Evolutionary conservation across 2,888 invertebrate species (phyloP).

Genomic region (Chymomyza amoena): DNA sequence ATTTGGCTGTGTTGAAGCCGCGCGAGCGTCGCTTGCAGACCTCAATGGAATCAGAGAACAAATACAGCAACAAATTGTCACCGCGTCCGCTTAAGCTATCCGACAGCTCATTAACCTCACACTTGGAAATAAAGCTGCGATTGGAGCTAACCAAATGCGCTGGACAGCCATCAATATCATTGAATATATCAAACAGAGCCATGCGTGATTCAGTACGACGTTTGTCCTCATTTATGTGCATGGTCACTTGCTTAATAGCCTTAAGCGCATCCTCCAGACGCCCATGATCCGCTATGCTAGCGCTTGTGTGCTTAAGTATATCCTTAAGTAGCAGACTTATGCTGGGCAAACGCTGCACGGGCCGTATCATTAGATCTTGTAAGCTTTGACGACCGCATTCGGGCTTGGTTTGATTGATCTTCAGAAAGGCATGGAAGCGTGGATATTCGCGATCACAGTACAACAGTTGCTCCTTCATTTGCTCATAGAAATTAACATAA

Average conservation of each 20-base stretch:
- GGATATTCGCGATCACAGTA: conserved; percentile 95
- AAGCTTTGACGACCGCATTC: conserved; percentile 98
- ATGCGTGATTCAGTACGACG: conserved; percentile 96
- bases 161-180: conserved; percentile 98
- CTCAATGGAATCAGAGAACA: conserved; percentile 97
- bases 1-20: conserved; percentile 85
- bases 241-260: conserved; percentile 95
- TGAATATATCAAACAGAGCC: conserved; percentile 97
- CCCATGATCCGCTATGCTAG: conserved; percentile 91
- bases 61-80: conserved; percentile 90
- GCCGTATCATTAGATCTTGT: conserved; percentile 97
- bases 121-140: conserved; percentile 90
- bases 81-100: conserved; percentile 92
- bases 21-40: conserved; percentile 92
- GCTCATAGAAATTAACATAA: conserved; percentile 98
- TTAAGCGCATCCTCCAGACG: conserved; percentile 91
- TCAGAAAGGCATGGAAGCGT: conserved; percentile 98
- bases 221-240: conserved; percentile 98
- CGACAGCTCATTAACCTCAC: conserved; percentile 92
- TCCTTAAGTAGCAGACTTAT: conserved; percentile 96
- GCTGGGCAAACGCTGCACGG: conserved; percentile 98
- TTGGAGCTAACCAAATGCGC: conserved; percentile 96
- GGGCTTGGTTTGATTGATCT: conserved; percentile 94
- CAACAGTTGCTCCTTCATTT: conserved; percentile 94
- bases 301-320: conserved; percentile 94